Percentiles rank a stretch among this genome's conserved stretches.
Evolutionary conservation across 2,888 invertebrate species (phyloP).

Genomic region (Stenichneumon culpator): DNA sequence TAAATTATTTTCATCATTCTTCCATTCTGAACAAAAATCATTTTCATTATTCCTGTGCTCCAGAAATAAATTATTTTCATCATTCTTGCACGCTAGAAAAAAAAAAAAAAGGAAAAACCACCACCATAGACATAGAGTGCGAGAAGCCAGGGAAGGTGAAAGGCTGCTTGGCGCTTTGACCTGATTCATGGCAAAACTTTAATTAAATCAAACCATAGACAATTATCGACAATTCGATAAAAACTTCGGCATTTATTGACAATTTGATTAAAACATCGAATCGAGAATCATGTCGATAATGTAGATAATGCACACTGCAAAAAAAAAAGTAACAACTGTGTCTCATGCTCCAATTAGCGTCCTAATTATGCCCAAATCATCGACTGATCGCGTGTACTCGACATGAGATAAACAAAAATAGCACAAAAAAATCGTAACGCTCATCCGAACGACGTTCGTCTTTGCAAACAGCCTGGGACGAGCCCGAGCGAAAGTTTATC

Average conservation of each 20-base stretch:
- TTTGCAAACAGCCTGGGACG: neutral
- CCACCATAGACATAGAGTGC: too few relatives aligned
- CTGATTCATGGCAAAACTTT: too few relatives aligned
- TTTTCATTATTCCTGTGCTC: neutral
- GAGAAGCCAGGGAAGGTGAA: too few relatives aligned
- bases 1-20: neutral
- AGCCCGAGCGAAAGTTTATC: neutral
- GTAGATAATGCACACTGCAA: too few relatives aligned
- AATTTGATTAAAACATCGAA: too few relatives aligned
- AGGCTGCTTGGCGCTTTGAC: too few relatives aligned
- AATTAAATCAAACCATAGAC: too few relatives aligned
- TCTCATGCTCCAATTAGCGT: neutral
- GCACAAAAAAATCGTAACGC: neutral
- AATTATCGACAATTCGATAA: too few relatives aligned
- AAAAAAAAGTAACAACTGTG: neutral
- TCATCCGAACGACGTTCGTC: neutral
- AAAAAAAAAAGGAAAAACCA: too few relatives aligned
- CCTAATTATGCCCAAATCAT: neutral
- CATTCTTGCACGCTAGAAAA: neutral
- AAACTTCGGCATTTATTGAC: too few relatives aligned
- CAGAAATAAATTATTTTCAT: neutral
- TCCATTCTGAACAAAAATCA: neutral
- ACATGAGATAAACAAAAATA: neutral
- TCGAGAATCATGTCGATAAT: too few relatives aligned
- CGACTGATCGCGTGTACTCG: neutral